Base-by-base conservation (phyloP, 2,113 vertebrate genomes). In the Limnothrissa miodon region DNA sequence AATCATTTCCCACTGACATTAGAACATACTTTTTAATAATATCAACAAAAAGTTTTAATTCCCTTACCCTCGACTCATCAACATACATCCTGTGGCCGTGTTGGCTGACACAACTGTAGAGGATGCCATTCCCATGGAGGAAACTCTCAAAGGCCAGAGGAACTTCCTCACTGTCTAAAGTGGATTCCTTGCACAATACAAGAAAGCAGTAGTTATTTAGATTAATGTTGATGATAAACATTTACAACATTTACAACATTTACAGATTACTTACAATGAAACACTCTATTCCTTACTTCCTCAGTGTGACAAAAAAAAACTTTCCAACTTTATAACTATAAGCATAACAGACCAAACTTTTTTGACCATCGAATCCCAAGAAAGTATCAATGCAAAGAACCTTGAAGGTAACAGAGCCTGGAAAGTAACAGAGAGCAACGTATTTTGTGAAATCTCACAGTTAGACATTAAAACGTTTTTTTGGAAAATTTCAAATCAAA, bases 141-240 rank as follows among this genome's bases (percentile, higher is more conserved):
- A 94, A 94, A 86, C 87, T 92, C 87, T 94, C 91, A 45, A 93
- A 92, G 2, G 89, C 86, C 90, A 93, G 39, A 36, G 91, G 90
- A 6, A 90, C 82, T 25, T 92, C 91, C 83, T 91, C 90, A 39
- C 78, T 83, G 51, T 92, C 90, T 23, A 81, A 6, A 0, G 6
- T 53, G 0, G 78, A 5, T 45, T 90, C 90, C 90, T 90, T 82
- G 44, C 21, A 39, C n/a, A 42, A 25, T n/a, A 42, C 39, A 78
- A 80, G 25, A 80, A 66, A n/a, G 53, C 33, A 56, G 44, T 1
- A 23, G 81, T 53, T 46, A 48, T 80, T 70, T 0, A 83, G 42
- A n/a, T 25, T 25, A 25, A 59, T n/a, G 25, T n/a, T 62, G 2
- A 62, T 29, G 59, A 23, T 11, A 48, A 48, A 15, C 15, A 15